Conservation (phyloP, 2,888 invertebrate genomes). For the Leptinotarsa juncta region DNA sequence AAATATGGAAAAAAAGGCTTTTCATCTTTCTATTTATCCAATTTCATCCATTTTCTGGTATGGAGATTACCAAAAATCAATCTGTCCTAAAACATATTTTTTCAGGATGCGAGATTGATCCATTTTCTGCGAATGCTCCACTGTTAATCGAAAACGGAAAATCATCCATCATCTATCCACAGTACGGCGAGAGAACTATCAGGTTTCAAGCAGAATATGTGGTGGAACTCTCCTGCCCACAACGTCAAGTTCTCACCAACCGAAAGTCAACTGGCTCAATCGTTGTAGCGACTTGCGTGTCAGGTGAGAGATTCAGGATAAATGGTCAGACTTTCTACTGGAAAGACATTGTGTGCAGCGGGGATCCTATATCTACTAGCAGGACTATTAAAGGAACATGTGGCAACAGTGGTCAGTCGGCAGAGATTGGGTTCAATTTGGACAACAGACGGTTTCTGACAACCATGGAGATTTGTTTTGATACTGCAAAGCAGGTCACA, state of each 20-base stretch:
- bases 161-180: slow-evolving; percentile 40
- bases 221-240: slow-evolving; percentile 46
- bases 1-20: no score
- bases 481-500: slow-evolving; percentile 66
- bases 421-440: slow-evolving; percentile 69
- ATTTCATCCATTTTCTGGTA: no score
- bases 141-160: slow-evolving; percentile 31
- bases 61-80: no score
- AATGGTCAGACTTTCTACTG: slow-evolving; percentile 57
- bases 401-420: slow-evolving; percentile 64
- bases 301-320: slow-evolving; percentile 50
- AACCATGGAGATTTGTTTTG: slow-evolving; percentile 70
- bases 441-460: slow-evolving; percentile 65
- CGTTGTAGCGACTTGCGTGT: slow-evolving; percentile 51
- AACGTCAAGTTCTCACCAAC: slow-evolving; percentile 40
- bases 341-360: slow-evolving; percentile 65
- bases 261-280: slow-evolving; percentile 31
- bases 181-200: slow-evolving; percentile 31
- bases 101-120: slow-evolving; percentile 44
- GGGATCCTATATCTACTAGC: slow-evolving; percentile 63
- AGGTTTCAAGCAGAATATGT: slow-evolving; percentile 32
- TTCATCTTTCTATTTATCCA: no score
- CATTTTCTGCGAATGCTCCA: slow-evolving; percentile 32
- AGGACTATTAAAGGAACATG: slow-evolving; percentile 65
- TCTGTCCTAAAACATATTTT: slow-evolving; percentile 22